phyloP scores from a whole-genome alignment of 1,140 invertebrate species.

The Hylaeus volcanicus region DNA sequence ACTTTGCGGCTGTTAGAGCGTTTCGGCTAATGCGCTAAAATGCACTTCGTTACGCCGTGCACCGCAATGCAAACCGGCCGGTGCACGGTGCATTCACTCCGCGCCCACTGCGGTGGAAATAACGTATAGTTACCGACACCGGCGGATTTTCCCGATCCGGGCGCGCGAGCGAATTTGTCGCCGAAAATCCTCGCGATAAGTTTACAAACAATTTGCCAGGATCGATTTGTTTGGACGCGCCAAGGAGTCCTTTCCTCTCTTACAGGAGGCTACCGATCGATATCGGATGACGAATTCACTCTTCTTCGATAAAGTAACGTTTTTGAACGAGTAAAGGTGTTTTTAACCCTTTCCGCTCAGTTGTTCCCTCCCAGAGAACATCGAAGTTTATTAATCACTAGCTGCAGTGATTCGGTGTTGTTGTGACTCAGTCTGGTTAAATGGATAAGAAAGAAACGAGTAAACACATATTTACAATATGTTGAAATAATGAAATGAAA shows the following conservation, averaged over 20 bases:
- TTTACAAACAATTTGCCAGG: background rate
- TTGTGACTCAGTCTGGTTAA: no score
- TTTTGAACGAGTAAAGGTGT: background rate
- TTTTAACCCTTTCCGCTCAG: no score
- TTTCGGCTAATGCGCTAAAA: slow-evolving; percentile 66
- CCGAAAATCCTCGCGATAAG: slow-evolving; percentile 9
- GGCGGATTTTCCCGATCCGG: slow-evolving; percentile 12
- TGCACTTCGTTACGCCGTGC: slow-evolving; percentile 64
- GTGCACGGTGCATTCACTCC: slow-evolving; percentile 24
- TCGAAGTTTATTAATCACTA: no score
- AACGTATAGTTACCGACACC: slow-evolving; percentile 34
- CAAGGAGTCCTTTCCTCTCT: background rate
- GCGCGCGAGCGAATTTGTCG: slow-evolving; percentile 10
- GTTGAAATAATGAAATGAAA: no score
- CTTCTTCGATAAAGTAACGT: background rate
- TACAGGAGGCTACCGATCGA: no score
- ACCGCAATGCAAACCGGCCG: slow-evolving; percentile 46
- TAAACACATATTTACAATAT: no score
- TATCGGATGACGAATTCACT: no score
- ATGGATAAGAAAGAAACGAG: no score
- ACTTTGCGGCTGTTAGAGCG: slow-evolving; percentile 65
- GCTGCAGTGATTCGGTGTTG: no score
- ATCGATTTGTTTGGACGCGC: background rate
- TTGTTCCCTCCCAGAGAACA: no score
- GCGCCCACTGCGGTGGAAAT: slow-evolving; percentile 25